Evolutionary conservation across 2,113 vertebrate genomes (phyloP).

Genomic region (Oxygymnocypris stewartii): DNA sequence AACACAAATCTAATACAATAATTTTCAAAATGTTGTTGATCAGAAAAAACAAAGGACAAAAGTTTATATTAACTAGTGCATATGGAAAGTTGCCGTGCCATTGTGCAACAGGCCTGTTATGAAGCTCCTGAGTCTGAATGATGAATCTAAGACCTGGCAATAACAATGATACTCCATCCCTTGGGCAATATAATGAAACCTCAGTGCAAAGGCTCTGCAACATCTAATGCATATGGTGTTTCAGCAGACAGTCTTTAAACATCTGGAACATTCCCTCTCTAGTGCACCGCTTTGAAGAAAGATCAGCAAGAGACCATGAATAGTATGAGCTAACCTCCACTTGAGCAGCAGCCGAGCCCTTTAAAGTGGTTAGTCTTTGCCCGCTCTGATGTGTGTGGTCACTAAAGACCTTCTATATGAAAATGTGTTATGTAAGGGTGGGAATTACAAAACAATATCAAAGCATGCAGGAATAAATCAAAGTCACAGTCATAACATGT

Average conservation of each 20-base stretch:
- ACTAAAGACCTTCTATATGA: background rate
- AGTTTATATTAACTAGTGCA: background rate
- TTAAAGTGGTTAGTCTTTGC: background rate
- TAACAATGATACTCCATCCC: constrained; percentile 21
- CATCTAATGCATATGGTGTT: constrained; percentile 23
- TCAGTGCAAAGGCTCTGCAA: constrained; percentile 10
- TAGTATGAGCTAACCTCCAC: constrained; percentile 5
- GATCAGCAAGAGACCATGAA: background rate
- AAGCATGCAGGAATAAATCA: background rate
- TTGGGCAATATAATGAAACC: constrained; percentile 26
- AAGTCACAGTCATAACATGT: constrained; percentile 9
- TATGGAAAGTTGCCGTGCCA: background rate
- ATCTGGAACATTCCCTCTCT: constrained; percentile 38
- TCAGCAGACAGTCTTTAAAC: constrained; percentile 33
- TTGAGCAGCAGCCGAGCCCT: background rate
- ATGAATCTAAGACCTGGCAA: background rate
- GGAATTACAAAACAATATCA: constrained; percentile 28
- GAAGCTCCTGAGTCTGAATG: background rate
- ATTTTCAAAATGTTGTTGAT: background rate
- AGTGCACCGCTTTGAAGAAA: background rate
- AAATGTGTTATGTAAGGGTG: background rate
- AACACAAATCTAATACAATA: background rate
- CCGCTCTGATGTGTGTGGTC: background rate
- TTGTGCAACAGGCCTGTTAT: constrained; percentile 26
- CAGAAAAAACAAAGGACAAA: too few species aligned